Evolutionary conservation across 1,140 invertebrate species (phyloP), one percentile per base, ranked within the genome.

Genomic region (Lepidostoma basale): DNA sequence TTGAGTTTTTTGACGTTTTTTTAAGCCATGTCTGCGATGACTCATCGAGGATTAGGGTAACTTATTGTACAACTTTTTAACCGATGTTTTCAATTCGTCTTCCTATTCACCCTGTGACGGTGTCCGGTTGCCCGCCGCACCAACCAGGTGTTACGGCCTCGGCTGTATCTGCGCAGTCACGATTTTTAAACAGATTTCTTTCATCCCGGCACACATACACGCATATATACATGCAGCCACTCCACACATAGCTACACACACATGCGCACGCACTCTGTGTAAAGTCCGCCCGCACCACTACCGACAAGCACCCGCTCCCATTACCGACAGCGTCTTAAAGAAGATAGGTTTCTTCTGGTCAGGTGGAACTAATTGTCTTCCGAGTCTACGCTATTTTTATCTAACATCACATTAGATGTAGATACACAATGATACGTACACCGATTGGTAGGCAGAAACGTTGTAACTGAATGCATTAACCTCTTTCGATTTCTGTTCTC

Each of bases 141-240:
- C 26, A 44, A 26, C 63, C 63, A 66, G 63, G 52, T 66, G 63
- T 64, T 64, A 49, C 44, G 44, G 44, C 47, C 49, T 49, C 47
- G 66, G 60, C 62, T 62, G 42, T 65, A 63, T 72, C 70, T 72
- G 70, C 70, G 63, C 65, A 68, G 65, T 72, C 70, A 72, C 70
- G 70, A 72, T 72, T 72, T 72, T 72, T 72, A 72, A 72, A 72
- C 49, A 72, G 65, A 68, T 72, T 72, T 64, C 62, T 64, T 64
- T 64, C 62, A 39, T 40, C 36, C 39, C 36, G 25, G 16, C 36
- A 12, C 56, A 60, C 56, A 60, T 22, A 60, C 23, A 59, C 52
- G n/a, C 20, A n/a, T 14, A 45, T 16, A 8, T 45, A 16, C 14
- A 14, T 8, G 18, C n/a, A 1, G 2, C 1, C 42, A 33, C 52